Evolutionary conservation across 2,113 vertebrate genomes (phyloP).

Genomic region (Paradoxurus hermaphroditus): DNA sequence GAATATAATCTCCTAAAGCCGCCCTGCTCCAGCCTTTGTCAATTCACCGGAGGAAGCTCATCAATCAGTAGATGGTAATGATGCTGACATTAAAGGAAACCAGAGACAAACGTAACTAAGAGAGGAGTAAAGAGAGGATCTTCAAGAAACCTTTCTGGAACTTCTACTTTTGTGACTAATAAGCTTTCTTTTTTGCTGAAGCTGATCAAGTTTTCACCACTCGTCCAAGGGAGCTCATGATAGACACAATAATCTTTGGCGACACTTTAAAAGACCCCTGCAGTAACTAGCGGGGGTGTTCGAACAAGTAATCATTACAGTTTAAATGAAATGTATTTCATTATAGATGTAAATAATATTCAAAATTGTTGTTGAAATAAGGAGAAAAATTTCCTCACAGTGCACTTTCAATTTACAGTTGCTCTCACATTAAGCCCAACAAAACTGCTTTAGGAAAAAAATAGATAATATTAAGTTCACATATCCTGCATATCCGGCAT

Average conservation of each 20-base stretch:
- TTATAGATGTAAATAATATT: constrained; percentile 1
- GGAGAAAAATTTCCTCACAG: constrained; percentile 19
- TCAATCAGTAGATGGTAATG: not conserved
- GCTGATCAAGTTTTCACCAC: not conserved
- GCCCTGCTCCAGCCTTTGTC: not conserved
- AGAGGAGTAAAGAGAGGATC: not conserved
- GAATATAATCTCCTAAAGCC: not conserved
- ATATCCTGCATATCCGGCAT: not conserved
- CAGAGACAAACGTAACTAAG: not conserved
- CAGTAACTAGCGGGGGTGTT: not conserved
- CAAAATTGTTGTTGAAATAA: not conserved
- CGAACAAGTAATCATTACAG: not conserved
- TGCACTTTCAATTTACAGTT: constrained; percentile 16
- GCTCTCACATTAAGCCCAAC: constrained; percentile 14
- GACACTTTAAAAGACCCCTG: not conserved
- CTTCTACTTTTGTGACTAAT: not conserved
- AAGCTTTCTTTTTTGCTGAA: not conserved
- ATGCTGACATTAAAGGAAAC: not conserved
- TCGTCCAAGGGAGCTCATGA: not conserved
- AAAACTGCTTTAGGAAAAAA: not conserved
- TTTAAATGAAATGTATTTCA: not conserved
- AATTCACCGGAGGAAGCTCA: not conserved
- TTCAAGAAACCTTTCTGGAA: not conserved
- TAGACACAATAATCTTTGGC: not conserved
- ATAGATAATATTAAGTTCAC: not conserved